Percentiles rank a stretch among this genome's conserved stretches.
Evolutionary conservation across 2,888 invertebrate species (phyloP).

Genomic region (Camptogramma bilineatum): DNA sequence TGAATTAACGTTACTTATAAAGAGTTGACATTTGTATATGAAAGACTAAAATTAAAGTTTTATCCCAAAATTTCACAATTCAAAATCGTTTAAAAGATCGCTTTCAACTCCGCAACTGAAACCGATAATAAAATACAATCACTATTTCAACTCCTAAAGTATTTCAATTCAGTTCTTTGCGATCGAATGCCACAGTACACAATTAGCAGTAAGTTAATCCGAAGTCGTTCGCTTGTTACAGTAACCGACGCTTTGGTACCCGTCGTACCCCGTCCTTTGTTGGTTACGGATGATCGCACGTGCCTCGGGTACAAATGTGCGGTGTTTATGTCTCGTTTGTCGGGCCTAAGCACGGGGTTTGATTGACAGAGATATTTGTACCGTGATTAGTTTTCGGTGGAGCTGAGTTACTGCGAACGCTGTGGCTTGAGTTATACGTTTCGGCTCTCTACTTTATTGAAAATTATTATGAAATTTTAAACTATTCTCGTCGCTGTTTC

Average conservation of each 20-base stretch:
- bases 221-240: constrained; percentile 36
- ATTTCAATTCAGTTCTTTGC: constrained; percentile 8
- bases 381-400: constrained; percentile 45
- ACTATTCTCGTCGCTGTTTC: background rate
- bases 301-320: constrained; percentile 71
- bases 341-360: constrained; percentile 56
- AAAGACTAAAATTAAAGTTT: background rate
- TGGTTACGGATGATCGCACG: constrained; percentile 75
- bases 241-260: constrained; percentile 46
- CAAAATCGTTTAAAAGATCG: background rate
- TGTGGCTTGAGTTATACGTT: constrained; percentile 8
- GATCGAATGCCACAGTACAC: constrained; percentile 29
- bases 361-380: constrained; percentile 73
- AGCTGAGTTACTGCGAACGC: constrained; percentile 31
- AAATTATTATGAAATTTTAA: background rate
- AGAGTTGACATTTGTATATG: background rate
- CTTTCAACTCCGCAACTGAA: background rate
- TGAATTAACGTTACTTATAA: background rate
- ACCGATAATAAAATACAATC: background rate
- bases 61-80: background rate
- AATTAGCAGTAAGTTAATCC: constrained; percentile 36
- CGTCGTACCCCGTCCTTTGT: constrained; percentile 54
- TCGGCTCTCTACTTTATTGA: background rate
- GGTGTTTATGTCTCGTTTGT: constrained; percentile 66
- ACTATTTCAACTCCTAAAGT: constrained; percentile 17